Conservation (phyloP, 1,140 invertebrate species). For the Spodoptera litura region DNA sequence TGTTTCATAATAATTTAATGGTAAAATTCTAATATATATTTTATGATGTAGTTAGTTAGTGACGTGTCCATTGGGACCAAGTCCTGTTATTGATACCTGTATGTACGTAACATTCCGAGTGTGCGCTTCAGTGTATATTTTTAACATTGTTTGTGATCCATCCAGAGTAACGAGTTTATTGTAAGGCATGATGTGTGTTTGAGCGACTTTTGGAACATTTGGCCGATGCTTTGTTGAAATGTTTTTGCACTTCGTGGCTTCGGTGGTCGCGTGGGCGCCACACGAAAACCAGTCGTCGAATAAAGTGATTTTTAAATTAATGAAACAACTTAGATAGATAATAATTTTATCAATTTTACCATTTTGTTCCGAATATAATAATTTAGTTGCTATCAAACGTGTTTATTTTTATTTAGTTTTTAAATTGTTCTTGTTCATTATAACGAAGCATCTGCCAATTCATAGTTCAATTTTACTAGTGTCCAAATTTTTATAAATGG, state of each 20-base stretch:
- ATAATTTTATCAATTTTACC: slow-evolving; percentile 14
- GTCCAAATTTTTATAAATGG: slow-evolving; percentile 53
- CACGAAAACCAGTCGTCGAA: slow-evolving; percentile 11
- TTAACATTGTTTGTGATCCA: slow-evolving; percentile 85
- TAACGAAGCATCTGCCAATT: slow-evolving; percentile 66
- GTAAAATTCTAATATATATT: slow-evolving; percentile 77
- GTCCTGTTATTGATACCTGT: slow-evolving; percentile 84
- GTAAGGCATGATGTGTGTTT: slow-evolving; percentile 81
- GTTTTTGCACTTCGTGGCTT: slow-evolving; percentile 35
- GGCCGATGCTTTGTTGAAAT: slow-evolving; percentile 41
- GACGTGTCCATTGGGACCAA: slow-evolving; percentile 59
- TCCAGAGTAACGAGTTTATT: slow-evolving; percentile 75
- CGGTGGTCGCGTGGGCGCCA: slow-evolving; percentile 28
- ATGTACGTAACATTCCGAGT: slow-evolving; percentile 84
- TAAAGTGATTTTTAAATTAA: slow-evolving; percentile 28
- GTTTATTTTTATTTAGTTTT: slow-evolving; percentile 49
- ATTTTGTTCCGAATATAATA: slow-evolving; percentile 26
- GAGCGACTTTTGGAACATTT: slow-evolving; percentile 37
- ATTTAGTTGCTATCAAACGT: slow-evolving; percentile 3
- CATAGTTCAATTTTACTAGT: slow-evolving; percentile 66
- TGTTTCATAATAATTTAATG: slow-evolving; percentile 58
- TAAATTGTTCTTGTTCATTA: slow-evolving; percentile 40
- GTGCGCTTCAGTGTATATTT: slow-evolving; percentile 78
- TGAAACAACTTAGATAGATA: slow-evolving; percentile 34
- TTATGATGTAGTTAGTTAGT: slow-evolving; percentile 75